Percentiles rank a stretch among this genome's conserved stretches.
phyloP scores from a whole-genome alignment of 2,797 vertebrate species.

The Sebastes variabilis region DNA sequence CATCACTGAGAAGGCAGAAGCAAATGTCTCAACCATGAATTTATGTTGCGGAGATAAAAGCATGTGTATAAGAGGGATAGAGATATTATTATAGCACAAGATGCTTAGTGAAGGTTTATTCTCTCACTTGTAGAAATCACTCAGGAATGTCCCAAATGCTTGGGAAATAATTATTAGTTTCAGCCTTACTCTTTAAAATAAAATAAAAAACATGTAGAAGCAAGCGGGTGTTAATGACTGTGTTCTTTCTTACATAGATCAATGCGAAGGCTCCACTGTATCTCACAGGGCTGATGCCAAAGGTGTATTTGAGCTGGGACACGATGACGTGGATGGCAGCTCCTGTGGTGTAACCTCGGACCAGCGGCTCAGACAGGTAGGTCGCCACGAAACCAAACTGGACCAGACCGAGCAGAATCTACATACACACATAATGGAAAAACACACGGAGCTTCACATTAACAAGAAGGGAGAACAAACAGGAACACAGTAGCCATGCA shows the following conservation, averaged over 20 bases:
- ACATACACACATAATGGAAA: not conserved
- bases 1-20: not conserved
- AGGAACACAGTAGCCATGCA: not conserved
- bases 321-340: conserved; percentile 90
- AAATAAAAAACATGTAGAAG: not conserved
- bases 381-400: conserved; percentile 94
- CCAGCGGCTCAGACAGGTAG: conserved; percentile 94
- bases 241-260: conserved; percentile 76
- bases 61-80: not conserved
- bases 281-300: conserved; percentile 82
- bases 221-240: not conserved
- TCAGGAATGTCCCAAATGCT: not conserved
- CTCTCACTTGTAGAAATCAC: not conserved
- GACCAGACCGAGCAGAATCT: conserved; percentile 86
- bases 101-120: not conserved
- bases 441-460: not conserved
- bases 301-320: conserved; percentile 94
- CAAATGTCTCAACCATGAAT: not conserved
- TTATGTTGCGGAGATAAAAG: not conserved
- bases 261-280: conserved; percentile 83
- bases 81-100: not conserved
- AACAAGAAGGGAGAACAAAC: not conserved
- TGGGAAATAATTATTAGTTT: not conserved
- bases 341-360: conserved; percentile 91
- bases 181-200: not conserved